Conservation (phyloP, 2,888 invertebrate genomes). For the Latrodectus elegans region DNA sequence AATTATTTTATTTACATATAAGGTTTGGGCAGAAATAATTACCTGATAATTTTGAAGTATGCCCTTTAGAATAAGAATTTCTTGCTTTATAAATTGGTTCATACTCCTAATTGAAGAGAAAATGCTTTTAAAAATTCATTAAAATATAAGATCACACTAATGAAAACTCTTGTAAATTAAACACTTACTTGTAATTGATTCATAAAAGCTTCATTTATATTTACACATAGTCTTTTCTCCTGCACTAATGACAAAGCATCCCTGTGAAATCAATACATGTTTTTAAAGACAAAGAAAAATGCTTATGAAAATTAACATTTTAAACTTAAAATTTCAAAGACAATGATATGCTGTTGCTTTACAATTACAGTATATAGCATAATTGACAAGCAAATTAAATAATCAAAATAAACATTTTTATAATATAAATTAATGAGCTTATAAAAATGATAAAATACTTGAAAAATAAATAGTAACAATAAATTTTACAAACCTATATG, state of each 20-base stretch:
- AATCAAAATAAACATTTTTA: background rate
- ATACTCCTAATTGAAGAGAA: conserved; percentile 39
- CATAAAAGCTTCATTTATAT: conserved; percentile 3
- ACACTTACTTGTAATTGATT: conserved; percentile 36
- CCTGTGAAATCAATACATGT: background rate
- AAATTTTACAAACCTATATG: background rate
- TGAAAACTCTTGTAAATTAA: background rate
- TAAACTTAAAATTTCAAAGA: background rate
- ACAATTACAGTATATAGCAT: background rate
- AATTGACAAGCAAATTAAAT: background rate
- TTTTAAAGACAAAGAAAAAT: background rate
- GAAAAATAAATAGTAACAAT: background rate
- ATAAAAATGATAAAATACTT: background rate
- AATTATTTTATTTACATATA: background rate
- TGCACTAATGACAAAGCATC: conserved; percentile 20
- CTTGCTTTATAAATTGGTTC: conserved; percentile 58
- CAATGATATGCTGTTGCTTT: background rate
- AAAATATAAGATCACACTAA: background rate
- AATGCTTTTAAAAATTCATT: background rate
- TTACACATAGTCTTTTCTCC: conserved; percentile 24
- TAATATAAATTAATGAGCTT: background rate
- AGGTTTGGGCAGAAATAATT: background rate
- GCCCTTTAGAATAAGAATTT: conserved; percentile 23
- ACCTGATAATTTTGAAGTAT: conserved; percentile 52
- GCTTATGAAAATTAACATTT: background rate